These are phyloP conservation scores for Pavo muticus DNA, from an alignment of 2,113 vertebrate species.

Conservation along the genomic window DNA sequence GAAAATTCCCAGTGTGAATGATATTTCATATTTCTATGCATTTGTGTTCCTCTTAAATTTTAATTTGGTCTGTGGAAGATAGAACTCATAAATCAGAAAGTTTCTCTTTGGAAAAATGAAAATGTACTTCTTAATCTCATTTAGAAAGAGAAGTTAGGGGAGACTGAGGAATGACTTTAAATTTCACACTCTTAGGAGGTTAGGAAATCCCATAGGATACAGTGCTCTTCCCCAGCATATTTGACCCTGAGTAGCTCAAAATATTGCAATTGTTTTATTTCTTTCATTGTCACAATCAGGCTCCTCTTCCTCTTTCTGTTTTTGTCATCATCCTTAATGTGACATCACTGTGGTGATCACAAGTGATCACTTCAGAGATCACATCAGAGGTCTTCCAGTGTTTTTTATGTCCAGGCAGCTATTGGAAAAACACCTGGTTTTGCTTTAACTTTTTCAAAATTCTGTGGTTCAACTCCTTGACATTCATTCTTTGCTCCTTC, in stretches of 20 bases:
- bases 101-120: not conserved
- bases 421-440: not conserved
- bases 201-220: accelerated
- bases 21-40: not conserved
- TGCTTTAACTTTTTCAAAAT: constrained; percentile 49
- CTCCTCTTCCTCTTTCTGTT: not conserved
- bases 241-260: not conserved
- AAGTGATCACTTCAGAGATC: not conserved
- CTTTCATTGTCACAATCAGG: not conserved
- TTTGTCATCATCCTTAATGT: not conserved
- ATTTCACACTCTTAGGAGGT: not conserved
- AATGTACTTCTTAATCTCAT: not conserved
- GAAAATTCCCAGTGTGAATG: not conserved
- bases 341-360: not conserved
- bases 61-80: constrained; percentile 33
- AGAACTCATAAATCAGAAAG: not conserved
- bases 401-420: not conserved
- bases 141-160: not conserved
- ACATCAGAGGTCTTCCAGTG: not conserved
- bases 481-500: constrained; percentile 22
- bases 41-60: constrained; percentile 37
- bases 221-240: not conserved
- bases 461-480: not conserved
- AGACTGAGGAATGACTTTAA: not conserved
- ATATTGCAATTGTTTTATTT: not conserved